These are phyloP conservation scores for Melinaea marsaeus DNA, from an alignment of 2,888 invertebrate species.

Conservation along the genomic window DNA sequence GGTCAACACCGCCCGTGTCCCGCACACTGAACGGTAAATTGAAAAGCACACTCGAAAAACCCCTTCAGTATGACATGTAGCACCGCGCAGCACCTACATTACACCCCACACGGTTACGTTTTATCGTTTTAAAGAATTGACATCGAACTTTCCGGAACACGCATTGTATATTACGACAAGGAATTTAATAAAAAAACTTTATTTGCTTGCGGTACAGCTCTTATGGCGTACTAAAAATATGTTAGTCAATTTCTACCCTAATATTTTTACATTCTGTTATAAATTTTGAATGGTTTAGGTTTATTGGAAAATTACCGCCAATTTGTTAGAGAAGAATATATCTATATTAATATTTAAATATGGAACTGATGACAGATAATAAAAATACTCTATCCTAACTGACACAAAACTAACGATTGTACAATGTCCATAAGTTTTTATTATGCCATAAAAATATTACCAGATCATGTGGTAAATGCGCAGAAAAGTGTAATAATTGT, in stretches of 20 bases:
- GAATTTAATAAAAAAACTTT: conserved; percentile 9
- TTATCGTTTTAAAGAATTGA: conserved; percentile 44
- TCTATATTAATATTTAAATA: too few relatives aligned
- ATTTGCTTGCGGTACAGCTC: not conserved
- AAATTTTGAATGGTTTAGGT: too few relatives aligned
- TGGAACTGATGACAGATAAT: too few relatives aligned
- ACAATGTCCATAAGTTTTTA: conserved; percentile 20
- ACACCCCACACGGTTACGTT: conserved; percentile 42
- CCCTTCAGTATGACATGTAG: conserved; percentile 71
- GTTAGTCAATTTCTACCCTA: too few relatives aligned
- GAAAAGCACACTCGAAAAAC: conserved; percentile 75
- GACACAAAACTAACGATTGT: conserved; percentile 10
- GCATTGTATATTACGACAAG: conserved; percentile 5
- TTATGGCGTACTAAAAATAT: not conserved
- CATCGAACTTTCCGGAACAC: conserved; percentile 38
- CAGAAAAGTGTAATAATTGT: conserved; percentile 35
- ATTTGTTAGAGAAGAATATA: too few relatives aligned
- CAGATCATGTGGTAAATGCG: conserved; percentile 17
- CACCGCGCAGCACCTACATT: conserved; percentile 51
- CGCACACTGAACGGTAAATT: conserved; percentile 59
- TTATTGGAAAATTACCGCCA: too few relatives aligned
- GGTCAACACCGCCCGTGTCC: conserved; percentile 31
- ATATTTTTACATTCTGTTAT: too few relatives aligned
- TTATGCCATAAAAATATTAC: conserved; percentile 13
- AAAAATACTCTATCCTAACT: too few relatives aligned